phyloP scores from a whole-genome alignment of 2,888 invertebrate species.

The Sceliomorpha sp. region DNA sequence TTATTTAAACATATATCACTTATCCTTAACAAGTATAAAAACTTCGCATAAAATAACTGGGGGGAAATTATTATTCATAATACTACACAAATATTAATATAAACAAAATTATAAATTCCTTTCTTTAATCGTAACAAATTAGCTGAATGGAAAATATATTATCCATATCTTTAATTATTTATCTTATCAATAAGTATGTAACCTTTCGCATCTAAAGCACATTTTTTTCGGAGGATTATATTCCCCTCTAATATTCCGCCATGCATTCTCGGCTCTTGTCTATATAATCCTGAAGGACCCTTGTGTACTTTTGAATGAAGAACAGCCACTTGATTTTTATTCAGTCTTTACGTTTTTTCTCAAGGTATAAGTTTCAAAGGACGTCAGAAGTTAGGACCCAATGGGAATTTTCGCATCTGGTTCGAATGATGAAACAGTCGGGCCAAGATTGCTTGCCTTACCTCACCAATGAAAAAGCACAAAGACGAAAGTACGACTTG shows the following conservation, averaged over 20 bases:
- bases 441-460: conserved; percentile 24
- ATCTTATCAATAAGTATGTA: too few relatives aligned
- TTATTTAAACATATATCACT: too few relatives aligned
- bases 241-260: conserved; percentile 1
- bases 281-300: conserved; percentile 16
- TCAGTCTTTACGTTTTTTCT: conserved; percentile 30
- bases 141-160: too few relatives aligned
- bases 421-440: conserved; percentile 30
- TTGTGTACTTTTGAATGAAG: conserved; percentile 23
- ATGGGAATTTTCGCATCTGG: conserved; percentile 37
- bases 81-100: too few relatives aligned
- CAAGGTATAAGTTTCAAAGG: conserved; percentile 30
- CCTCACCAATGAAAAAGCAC: conserved; percentile 6
- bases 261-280: conserved; percentile 3
- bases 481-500: conserved; percentile 1
- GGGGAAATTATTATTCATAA: too few relatives aligned
- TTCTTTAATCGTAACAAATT: too few relatives aligned
- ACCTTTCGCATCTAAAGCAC: too few relatives aligned
- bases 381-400: conserved; percentile 29
- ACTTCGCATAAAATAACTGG: too few relatives aligned
- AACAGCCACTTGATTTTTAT: conserved; percentile 40
- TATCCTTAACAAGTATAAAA: too few relatives aligned
- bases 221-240: conserved; percentile 10
- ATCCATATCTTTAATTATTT: too few relatives aligned
- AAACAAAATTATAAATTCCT: too few relatives aligned